A percentile compares a stretch with the other conserved stretches of the same genome.
Conservation (phyloP, 2,888 invertebrate species). For the Cacoxenus indagator region DNA sequence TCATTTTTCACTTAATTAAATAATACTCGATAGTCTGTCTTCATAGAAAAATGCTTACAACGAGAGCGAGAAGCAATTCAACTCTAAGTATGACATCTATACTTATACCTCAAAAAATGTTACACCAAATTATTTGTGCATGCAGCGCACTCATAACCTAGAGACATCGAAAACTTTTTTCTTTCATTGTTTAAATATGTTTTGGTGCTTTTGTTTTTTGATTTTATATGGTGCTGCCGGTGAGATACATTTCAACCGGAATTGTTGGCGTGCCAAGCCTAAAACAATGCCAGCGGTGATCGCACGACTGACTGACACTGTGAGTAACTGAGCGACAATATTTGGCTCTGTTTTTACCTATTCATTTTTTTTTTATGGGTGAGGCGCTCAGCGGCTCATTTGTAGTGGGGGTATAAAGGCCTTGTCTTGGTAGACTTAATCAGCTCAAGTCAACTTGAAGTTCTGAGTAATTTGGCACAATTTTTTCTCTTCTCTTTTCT, state of each 20-base stretch:
- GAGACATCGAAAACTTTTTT: not conserved
- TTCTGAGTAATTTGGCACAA: not conserved
- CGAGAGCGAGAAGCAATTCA: not conserved
- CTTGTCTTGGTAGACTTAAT: not conserved
- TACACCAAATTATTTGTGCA: not conserved
- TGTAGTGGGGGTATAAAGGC: not conserved
- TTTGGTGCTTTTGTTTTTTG: not conserved
- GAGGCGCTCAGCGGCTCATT: not conserved
- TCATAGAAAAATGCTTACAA: not conserved
- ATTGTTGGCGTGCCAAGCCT: slow-evolving; percentile 21
- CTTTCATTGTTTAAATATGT: not conserved
- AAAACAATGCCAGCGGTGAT: slow-evolving; percentile 9
- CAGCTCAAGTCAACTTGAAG: not conserved
- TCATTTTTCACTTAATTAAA: too few species aligned
- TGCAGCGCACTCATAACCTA: not conserved
- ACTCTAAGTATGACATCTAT: not conserved
- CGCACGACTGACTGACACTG: slow-evolving; percentile 1
- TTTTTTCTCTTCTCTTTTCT: not conserved
- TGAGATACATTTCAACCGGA: not conserved
- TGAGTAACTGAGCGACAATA: not conserved
- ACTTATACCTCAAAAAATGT: not conserved
- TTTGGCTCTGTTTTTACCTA: not conserved
- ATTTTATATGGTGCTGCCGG: not conserved
- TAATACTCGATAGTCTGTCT: too few species aligned
- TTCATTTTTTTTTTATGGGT: not conserved